phyloP scores from a whole-genome alignment of 2,797 vertebrate species.

The Crypturellus tataupa region DNA sequence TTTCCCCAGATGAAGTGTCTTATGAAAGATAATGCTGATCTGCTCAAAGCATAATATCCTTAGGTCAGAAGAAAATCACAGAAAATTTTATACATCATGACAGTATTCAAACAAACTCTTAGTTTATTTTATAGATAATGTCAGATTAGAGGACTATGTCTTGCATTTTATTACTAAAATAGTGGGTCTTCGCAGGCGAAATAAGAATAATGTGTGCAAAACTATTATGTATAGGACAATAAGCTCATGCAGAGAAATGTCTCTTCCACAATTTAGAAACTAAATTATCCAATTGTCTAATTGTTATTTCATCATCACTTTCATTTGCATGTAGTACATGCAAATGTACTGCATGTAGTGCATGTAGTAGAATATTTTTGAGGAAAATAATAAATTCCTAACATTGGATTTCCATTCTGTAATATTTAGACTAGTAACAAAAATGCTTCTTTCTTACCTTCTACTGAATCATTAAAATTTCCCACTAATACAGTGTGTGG shows the following conservation, averaged over 20 bases:
- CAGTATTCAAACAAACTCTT: neutral
- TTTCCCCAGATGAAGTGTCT: neutral
- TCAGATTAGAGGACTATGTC: neutral
- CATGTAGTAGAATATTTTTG: neutral
- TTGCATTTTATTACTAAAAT: neutral
- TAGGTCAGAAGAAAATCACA: neutral
- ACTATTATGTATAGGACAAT: neutral
- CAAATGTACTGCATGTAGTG: no score
- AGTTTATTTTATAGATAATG: neutral
- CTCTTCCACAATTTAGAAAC: neutral
- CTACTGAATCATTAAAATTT: neutral
- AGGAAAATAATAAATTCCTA: neutral
- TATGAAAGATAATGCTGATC: neutral
- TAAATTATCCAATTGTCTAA: neutral
- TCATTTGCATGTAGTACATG: neutral
- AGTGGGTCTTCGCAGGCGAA: neutral
- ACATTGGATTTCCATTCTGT: neutral
- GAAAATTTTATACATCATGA: neutral
- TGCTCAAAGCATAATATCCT: neutral
- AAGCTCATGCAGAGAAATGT: neutral
- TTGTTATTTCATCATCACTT: neutral
- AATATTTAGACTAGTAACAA: neutral
- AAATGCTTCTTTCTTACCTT: neutral
- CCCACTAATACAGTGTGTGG: neutral
- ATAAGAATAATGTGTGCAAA: neutral